phyloP scores from a whole-genome alignment of 1,140 invertebrate species.

The Thereuonema tuberculata region DNA sequence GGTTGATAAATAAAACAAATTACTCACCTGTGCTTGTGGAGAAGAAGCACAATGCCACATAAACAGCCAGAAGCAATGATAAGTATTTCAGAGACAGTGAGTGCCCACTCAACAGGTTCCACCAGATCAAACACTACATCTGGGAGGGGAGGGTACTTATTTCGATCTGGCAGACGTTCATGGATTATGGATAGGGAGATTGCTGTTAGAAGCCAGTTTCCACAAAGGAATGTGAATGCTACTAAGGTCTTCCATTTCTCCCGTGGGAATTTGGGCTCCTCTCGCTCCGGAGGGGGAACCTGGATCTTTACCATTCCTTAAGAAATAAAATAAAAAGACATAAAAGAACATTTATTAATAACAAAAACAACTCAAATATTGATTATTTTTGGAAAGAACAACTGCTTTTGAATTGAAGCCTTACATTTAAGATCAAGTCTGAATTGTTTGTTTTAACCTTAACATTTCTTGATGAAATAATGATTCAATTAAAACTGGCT shows the following conservation, averaged over 20 bases:
- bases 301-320: conserved; percentile 38
- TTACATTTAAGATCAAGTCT: no score
- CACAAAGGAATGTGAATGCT: conserved; percentile 33
- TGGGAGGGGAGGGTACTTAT: conserved; percentile 52
- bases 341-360: background rate
- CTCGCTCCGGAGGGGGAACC: conserved; percentile 39
- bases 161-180: conserved; percentile 62
- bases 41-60: conserved; percentile 55
- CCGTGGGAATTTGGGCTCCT: conserved; percentile 49
- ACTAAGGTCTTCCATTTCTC: conserved; percentile 55
- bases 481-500: no score
- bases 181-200: conserved; percentile 64
- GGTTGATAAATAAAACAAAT: no score
- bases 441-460: no score
- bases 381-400: no score
- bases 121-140: conserved; percentile 67
- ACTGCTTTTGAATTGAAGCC: no score
- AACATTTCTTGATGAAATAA: no score
- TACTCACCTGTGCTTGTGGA: conserved; percentile 71
- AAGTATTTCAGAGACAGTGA: conserved; percentile 66
- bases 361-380: background rate
- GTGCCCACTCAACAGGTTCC: conserved; percentile 53
- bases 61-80: conserved; percentile 63
- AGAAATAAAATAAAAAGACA: background rate
- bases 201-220: conserved; percentile 33